Evolutionary conservation across 2,888 invertebrate species (phyloP).

Genomic region (Drosophila suboccidentalis): DNA sequence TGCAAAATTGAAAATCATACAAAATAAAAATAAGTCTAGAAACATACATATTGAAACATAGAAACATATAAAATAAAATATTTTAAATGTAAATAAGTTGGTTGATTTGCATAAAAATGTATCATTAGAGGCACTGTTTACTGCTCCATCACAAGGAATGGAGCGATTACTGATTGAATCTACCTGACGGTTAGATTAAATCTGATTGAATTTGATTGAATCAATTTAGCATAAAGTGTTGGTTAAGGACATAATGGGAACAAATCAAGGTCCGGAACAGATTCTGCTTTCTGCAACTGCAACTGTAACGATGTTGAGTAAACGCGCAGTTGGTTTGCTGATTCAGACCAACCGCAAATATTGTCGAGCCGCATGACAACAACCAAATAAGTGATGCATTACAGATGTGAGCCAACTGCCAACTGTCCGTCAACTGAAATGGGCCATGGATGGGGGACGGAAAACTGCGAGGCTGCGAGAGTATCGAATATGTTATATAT

Average conservation of each 20-base stretch:
- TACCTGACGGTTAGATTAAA: background rate
- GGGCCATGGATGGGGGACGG: background rate
- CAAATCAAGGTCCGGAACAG: constrained; percentile 2
- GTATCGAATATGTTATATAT: constrained; percentile 7
- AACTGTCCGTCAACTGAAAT: constrained; percentile 27
- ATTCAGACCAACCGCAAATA: constrained; percentile 63
- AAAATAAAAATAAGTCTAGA: no score
- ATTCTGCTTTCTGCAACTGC: background rate
- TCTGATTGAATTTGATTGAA: background rate
- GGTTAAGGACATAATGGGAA: background rate
- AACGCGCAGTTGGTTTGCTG: constrained; percentile 21
- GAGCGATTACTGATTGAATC: background rate
- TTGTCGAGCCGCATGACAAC: constrained; percentile 54
- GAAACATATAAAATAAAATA: no score
- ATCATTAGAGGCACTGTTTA: background rate
- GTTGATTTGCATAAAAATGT: background rate
- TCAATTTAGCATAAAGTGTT: background rate
- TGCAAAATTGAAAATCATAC: no score
- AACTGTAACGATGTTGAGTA: constrained; percentile 13
- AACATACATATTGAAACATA: no score
- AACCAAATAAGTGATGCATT: constrained; percentile 70
- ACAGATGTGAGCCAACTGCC: constrained; percentile 55
- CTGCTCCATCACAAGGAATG: background rate
- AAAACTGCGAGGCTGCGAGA: constrained; percentile 9
- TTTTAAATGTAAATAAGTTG: no score